Percentiles rank a stretch among this genome's conserved stretches.
These are phyloP conservation scores for Panopea generosa DNA, from an alignment of 2,888 invertebrate genomes.

Conservation along the genomic window DNA sequence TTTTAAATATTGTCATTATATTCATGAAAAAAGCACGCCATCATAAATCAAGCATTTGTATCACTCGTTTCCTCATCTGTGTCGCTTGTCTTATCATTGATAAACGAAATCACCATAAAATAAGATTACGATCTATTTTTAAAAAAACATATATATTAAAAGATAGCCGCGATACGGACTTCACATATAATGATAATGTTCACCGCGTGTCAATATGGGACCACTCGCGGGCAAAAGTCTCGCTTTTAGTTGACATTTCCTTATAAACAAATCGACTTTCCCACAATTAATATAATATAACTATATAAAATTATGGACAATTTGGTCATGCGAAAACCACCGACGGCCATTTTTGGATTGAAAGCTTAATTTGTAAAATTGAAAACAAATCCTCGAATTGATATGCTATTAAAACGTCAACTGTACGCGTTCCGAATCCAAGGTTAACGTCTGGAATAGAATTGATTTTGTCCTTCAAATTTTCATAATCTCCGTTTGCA, in stretches of 20 bases:
- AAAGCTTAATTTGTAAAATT: slow-evolving; percentile 38
- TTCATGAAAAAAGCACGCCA: too few species aligned
- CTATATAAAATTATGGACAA: slow-evolving; percentile 3
- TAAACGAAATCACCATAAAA: slow-evolving; percentile 35
- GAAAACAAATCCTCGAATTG: slow-evolving; percentile 21
- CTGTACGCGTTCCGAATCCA: too few species aligned
- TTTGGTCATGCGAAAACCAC: slow-evolving; percentile 22
- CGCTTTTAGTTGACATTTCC: slow-evolving; percentile 44
- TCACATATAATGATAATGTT: slow-evolving; percentile 42
- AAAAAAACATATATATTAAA: slow-evolving; percentile 1
- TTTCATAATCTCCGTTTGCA: too few species aligned
- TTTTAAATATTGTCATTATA: too few species aligned
- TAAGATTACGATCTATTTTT: slow-evolving; percentile 27
- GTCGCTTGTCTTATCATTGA: background rate
- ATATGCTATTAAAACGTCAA: too few species aligned
- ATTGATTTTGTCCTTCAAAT: too few species aligned
- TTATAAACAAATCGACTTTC: slow-evolving; percentile 53
- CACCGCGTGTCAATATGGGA: slow-evolving; percentile 29
- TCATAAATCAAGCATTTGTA: too few species aligned
- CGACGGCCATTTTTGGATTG: slow-evolving; percentile 15
- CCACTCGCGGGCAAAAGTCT: slow-evolving; percentile 32
- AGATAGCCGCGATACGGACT: slow-evolving; percentile 15
- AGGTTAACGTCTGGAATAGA: too few species aligned
- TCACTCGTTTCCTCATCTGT: too few species aligned
- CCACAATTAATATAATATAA: slow-evolving; percentile 25